phyloP scores from a whole-genome alignment of 1,140 invertebrate species.

The Zeugodacus cucurbitae region DNA sequence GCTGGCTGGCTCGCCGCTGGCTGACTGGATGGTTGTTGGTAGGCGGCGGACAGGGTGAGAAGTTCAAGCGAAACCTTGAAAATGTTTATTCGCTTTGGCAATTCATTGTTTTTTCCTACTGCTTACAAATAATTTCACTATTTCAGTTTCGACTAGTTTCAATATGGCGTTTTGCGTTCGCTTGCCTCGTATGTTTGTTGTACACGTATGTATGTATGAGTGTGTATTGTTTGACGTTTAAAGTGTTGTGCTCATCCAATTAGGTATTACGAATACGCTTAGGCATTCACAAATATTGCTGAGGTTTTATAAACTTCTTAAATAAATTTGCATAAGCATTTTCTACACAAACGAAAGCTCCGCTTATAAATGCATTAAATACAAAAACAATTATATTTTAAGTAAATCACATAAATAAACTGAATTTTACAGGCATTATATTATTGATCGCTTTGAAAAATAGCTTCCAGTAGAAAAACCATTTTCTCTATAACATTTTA shows the following conservation, averaged over 20 bases:
- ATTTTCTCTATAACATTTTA: too few species aligned
- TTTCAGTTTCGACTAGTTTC: constrained; percentile 22
- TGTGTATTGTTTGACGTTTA: background rate
- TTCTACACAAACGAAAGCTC: too few species aligned
- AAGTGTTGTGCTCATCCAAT: background rate
- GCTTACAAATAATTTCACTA: constrained; percentile 28
- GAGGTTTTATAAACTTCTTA: background rate
- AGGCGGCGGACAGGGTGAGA: constrained; percentile 31
- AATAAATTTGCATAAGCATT: background rate
- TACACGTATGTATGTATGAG: background rate
- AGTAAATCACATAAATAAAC: too few species aligned
- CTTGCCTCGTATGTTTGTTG: background rate
- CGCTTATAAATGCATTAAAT: too few species aligned
- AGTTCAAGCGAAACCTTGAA: constrained; percentile 35
- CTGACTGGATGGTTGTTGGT: background rate
- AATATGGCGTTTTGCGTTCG: constrained; percentile 23
- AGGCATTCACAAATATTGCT: constrained; percentile 2
- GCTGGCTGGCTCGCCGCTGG: background rate
- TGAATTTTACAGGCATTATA: too few species aligned
- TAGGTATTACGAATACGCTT: constrained; percentile 21
- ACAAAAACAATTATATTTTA: too few species aligned
- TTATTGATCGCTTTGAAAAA: too few species aligned
- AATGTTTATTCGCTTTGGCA: constrained; percentile 25
- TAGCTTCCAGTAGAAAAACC: too few species aligned
- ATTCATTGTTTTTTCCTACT: constrained; percentile 27